A percentile compares a stretch with the other conserved stretches of the same genome.
Conservation (phyloP, 2,888 invertebrate species). For the Melieria omissa region DNA sequence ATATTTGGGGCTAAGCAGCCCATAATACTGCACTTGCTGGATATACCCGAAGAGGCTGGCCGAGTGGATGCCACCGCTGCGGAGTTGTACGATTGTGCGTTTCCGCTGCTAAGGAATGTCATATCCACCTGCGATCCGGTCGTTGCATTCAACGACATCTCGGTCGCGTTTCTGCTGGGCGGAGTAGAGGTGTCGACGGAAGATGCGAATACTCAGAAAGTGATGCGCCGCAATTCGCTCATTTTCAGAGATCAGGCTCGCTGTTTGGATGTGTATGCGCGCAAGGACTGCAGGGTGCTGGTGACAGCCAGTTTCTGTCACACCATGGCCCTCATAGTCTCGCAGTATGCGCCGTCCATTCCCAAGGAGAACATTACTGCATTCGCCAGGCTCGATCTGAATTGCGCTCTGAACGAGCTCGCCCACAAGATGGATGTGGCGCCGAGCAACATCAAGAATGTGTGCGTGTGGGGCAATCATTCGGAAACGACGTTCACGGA, state of each 20-base stretch:
- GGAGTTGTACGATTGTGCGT: slow-evolving; percentile 94
- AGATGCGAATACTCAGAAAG: slow-evolving; percentile 71
- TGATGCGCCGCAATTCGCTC: slow-evolving; percentile 93
- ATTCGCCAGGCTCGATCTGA: slow-evolving; percentile 96
- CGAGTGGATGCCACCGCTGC: slow-evolving; percentile 93
- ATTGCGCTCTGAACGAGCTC: slow-evolving; percentile 89
- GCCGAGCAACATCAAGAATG: slow-evolving; percentile 82
- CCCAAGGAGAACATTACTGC: slow-evolving; percentile 94
- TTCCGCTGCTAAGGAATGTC: slow-evolving; percentile 84
- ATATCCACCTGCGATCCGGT: slow-evolving; percentile 87
- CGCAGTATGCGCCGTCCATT: slow-evolving; percentile 92
- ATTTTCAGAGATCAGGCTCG: slow-evolving; percentile 97
- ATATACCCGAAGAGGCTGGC: slow-evolving; percentile 92
- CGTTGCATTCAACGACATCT: slow-evolving; percentile 90
- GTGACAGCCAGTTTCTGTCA: slow-evolving; percentile 99
- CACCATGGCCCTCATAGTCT: slow-evolving; percentile 94
- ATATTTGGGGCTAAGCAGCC: slow-evolving; percentile 89
- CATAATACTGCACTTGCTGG: slow-evolving; percentile 85
- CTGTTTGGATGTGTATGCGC: slow-evolving; percentile 87
- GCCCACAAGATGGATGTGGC: slow-evolving; percentile 74
- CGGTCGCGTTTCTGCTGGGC: slow-evolving; percentile 94
- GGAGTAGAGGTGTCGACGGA: slow-evolving; percentile 51
- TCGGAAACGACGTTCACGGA: slow-evolving; percentile 97
- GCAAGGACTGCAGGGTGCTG: slow-evolving; percentile 88
- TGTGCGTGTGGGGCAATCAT: slow-evolving; percentile 98